phyloP scores from a whole-genome alignment of 53 echinoderm and acorn worm species.

The Luidia sarsii region DNA sequence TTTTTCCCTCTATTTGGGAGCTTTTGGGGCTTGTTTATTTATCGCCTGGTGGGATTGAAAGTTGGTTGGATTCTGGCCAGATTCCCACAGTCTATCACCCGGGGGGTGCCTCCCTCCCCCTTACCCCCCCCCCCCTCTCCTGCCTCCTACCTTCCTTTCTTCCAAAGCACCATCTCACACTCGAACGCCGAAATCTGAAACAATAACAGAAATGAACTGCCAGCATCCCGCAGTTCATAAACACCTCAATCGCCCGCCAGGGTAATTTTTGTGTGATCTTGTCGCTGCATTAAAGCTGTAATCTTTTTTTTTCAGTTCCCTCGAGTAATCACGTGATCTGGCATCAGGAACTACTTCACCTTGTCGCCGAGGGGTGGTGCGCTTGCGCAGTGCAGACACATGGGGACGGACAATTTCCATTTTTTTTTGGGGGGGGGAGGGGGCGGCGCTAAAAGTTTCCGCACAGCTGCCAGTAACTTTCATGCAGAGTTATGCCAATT shows the following conservation, averaged over 20 bases:
- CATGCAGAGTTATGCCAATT: slow-evolving; percentile 28
- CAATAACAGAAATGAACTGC: slow-evolving; percentile 37
- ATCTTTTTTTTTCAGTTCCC: slow-evolving; percentile 8
- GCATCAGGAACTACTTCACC: slow-evolving; percentile 17
- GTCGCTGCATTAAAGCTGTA: slow-evolving; percentile 1
- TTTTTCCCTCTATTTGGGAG: not conserved
- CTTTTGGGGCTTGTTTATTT: not conserved
- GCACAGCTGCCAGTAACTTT: not conserved
- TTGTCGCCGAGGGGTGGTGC: slow-evolving; percentile 49
- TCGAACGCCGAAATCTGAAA: slow-evolving; percentile 16
- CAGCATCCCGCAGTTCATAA: slow-evolving; percentile 10
- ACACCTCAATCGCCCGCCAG: slow-evolving; percentile 25
- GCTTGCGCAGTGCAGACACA: too few species aligned
- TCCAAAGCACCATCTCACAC: not conserved
- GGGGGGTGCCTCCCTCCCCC: too few species aligned
- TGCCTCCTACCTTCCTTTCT: not conserved
- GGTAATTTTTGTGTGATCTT: not conserved
- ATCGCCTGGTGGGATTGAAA: not conserved
- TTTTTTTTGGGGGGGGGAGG: too few species aligned
- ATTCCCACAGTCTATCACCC: not conserved
- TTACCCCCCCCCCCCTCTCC: too few species aligned
- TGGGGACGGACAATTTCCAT: too few species aligned
- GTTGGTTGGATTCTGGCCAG: too few species aligned
- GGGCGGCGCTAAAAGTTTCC: too few species aligned
- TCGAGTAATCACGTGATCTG: slow-evolving; percentile 39